These are phyloP conservation scores for Calidris pygmaea DNA, from an alignment of 2,113 vertebrate genomes.

Conservation along the genomic window DNA sequence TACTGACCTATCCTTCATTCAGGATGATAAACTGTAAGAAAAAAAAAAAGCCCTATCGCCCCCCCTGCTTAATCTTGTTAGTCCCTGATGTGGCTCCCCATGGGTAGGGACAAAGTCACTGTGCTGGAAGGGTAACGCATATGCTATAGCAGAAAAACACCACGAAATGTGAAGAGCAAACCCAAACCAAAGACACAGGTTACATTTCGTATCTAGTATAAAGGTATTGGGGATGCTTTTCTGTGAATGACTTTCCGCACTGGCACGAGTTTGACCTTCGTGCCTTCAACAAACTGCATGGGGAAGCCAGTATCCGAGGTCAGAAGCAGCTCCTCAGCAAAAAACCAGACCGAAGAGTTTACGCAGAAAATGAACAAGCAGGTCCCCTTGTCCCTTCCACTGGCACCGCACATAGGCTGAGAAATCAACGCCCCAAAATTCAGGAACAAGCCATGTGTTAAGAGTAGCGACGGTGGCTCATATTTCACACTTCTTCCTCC, in stretches of 20 bases:
- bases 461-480: not conserved
- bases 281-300: not conserved
- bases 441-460: conserved; percentile 11
- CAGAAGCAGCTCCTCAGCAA: not conserved
- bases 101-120: not conserved
- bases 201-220: not conserved
- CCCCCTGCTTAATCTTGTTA: not conserved
- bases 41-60: not conserved
- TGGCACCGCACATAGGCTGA: not conserved
- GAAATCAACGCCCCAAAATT: not conserved
- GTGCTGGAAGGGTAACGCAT: not conserved
- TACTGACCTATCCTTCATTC: not conserved
- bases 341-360: not conserved
- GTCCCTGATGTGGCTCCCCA: not conserved
- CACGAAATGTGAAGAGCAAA: not conserved
- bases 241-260: not conserved
- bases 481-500: conserved; percentile 16
- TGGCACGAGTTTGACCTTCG: not conserved
- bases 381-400: not conserved
- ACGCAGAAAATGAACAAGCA: not conserved
- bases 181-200: not conserved
- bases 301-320: not conserved
- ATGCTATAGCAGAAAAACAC: not conserved
- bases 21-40: not conserved
- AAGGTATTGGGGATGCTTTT: not conserved